These are phyloP conservation scores for Galleria mellonella DNA, from an alignment of 1,140 invertebrate species.

Conservation along the genomic window DNA sequence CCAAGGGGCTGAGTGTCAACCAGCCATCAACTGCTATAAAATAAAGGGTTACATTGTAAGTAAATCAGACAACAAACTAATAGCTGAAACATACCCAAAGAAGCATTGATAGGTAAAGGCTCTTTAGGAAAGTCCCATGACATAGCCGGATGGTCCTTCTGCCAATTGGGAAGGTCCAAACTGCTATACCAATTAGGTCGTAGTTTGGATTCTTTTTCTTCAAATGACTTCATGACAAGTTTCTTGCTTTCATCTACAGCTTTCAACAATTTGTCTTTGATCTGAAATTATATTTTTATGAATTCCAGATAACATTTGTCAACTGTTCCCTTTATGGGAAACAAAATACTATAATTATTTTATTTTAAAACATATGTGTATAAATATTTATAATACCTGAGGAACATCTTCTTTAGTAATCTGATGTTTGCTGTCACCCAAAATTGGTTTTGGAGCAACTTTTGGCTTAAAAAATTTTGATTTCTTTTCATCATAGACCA, in stretches of 20 bases:
- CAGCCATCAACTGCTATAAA: too few species aligned
- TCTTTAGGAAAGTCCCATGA: slow-evolving; percentile 73
- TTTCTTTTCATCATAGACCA: slow-evolving; percentile 66
- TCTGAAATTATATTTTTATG: slow-evolving; percentile 41
- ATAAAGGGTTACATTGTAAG: too few species aligned
- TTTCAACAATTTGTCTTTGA: slow-evolving; percentile 68
- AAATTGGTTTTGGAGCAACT: slow-evolving; percentile 66
- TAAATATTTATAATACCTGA: slow-evolving; percentile 41
- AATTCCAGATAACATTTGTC: not conserved
- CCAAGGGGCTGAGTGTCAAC: too few species aligned
- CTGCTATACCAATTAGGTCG: slow-evolving; percentile 60
- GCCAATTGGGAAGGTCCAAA: slow-evolving; percentile 62
- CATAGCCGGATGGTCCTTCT: slow-evolving; percentile 61
- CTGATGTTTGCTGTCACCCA: slow-evolving; percentile 65
- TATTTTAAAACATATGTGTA: too few species aligned
- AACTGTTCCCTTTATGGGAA: too few species aligned
- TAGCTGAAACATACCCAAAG: slow-evolving; percentile 41
- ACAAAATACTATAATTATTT: too few species aligned
- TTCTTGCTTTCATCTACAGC: slow-evolving; percentile 71
- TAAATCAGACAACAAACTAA: too few species aligned
- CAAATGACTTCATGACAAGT: slow-evolving; percentile 61
- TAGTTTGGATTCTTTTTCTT: slow-evolving; percentile 57
- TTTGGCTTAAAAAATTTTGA: slow-evolving; percentile 58
- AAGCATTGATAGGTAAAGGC: slow-evolving; percentile 41
- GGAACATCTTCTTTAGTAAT: slow-evolving; percentile 70